Evolutionary conservation across 2,113 vertebrate genomes (phyloP).

Genomic region (Mobula hypostoma): DNA sequence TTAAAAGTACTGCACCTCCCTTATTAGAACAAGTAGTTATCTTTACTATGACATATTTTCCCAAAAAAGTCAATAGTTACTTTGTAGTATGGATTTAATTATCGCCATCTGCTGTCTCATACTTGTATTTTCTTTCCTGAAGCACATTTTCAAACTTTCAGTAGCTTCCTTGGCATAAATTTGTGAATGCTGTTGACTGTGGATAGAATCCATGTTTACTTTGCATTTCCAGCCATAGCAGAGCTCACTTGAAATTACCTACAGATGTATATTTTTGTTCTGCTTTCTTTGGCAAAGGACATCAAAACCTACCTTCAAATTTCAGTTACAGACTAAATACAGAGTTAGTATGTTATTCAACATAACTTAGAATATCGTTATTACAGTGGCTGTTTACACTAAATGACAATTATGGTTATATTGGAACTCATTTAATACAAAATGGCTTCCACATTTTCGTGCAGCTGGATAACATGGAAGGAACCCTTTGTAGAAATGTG

Average conservation of each 20-base stretch:
- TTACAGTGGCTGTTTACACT: conserved; percentile 68
- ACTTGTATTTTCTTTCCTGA: conserved; percentile 77
- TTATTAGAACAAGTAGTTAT: conserved; percentile 23
- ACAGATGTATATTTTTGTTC: conserved; percentile 77
- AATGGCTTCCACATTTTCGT: conserved; percentile 62
- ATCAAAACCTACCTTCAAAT: conserved; percentile 79
- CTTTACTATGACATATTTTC: conserved; percentile 16
- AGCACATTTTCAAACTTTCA: conserved; percentile 94
- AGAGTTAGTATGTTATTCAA: conserved; percentile 77
- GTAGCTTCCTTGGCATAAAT: conserved; percentile 95
- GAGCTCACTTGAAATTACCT: conserved; percentile 79
- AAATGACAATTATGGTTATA: conserved; percentile 63
- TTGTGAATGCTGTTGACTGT: conserved; percentile 96
- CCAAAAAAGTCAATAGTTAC: conserved; percentile 40
- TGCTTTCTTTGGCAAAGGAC: conserved; percentile 76
- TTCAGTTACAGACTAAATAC: conserved; percentile 77
- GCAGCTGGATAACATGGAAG: conserved; percentile 20
- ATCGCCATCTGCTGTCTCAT: conserved; percentile 81
- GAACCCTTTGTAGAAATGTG: background rate
- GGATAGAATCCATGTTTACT: conserved; percentile 96
- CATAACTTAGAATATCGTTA: conserved; percentile 62
- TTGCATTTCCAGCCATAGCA: conserved; percentile 79
- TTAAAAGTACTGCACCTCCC: background rate
- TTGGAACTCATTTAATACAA: conserved; percentile 51
- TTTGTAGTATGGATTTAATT: conserved; percentile 75